Evolutionary conservation across 2,888 invertebrate species (phyloP).

Genomic region (Amblyteles armatorius): DNA sequence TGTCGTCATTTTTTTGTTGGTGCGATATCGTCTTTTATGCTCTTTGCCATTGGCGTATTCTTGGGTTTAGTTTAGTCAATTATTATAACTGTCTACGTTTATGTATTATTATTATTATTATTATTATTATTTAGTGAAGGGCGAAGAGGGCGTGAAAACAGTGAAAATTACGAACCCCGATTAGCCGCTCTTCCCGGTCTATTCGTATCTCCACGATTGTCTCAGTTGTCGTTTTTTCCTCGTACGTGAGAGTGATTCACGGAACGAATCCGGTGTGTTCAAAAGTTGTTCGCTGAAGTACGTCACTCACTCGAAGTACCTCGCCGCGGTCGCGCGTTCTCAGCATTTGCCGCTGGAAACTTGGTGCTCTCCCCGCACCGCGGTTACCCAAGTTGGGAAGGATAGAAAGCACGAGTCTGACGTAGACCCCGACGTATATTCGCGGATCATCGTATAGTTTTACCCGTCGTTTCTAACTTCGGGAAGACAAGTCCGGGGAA

Average conservation of each 20-base stretch:
- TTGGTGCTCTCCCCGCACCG: not conserved
- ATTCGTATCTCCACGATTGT: not conserved
- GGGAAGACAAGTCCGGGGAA: not conserved
- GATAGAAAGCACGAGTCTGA: constrained; percentile 15
- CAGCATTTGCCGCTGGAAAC: constrained; percentile 40
- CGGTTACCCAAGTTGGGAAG: constrained; percentile 8
- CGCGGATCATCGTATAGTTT: constrained; percentile 39
- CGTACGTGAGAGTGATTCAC: constrained; percentile 3
- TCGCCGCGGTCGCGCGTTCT: constrained; percentile 6
- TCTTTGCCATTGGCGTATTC: too few relatives aligned
- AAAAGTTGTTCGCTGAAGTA: constrained; percentile 21
- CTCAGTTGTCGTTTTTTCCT: not conserved
- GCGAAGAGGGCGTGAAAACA: too few relatives aligned
- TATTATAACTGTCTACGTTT: too few relatives aligned
- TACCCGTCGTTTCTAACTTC: constrained; percentile 27
- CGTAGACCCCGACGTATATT: constrained; percentile 1
- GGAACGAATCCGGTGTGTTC: not conserved
- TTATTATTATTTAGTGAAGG: too few relatives aligned
- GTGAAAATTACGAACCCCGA: too few relatives aligned
- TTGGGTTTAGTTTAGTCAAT: too few relatives aligned
- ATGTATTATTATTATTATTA: too few relatives aligned
- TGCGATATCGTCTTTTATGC: too few relatives aligned
- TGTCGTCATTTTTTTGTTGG: too few relatives aligned
- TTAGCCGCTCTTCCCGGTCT: too few relatives aligned
- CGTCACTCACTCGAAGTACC: constrained; percentile 17